Evolutionary conservation across 2,888 invertebrate genomes (phyloP).

Genomic region (Xanthorhoe spadicearia): DNA sequence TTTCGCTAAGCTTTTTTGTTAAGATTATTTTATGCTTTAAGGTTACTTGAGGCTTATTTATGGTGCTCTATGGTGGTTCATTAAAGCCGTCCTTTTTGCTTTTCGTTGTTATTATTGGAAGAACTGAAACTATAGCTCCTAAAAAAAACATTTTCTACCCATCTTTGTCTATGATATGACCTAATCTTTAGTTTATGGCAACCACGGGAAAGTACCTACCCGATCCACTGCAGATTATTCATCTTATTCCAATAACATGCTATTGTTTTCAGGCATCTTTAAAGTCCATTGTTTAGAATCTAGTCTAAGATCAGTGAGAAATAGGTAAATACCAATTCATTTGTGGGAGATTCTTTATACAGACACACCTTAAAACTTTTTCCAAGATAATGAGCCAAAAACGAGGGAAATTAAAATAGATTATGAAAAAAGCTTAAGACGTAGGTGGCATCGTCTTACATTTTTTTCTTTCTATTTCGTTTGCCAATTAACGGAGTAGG

Average conservation of each 20-base stretch:
- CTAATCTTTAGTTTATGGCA: neutral
- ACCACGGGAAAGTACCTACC: neutral
- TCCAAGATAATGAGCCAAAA: conserved; percentile 15
- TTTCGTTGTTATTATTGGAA: too few relatives aligned
- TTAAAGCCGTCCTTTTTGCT: too few relatives aligned
- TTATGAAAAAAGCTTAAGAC: conserved; percentile 2
- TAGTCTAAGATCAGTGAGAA: conserved; percentile 11
- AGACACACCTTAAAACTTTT: conserved; percentile 12
- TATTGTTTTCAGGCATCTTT: conserved; percentile 3
- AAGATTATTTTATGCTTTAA: too few relatives aligned
- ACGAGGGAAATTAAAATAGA: conserved; percentile 8
- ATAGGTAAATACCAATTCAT: neutral
- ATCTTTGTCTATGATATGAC: neutral
- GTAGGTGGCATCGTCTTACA: neutral
- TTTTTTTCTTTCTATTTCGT: neutral
- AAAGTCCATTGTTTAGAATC: conserved; percentile 5
- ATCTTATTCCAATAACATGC: conserved; percentile 6
- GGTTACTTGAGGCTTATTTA: too few relatives aligned
- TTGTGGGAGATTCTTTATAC: neutral
- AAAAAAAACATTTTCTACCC: too few relatives aligned
- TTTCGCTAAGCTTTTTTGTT: too few relatives aligned
- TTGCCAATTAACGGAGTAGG: neutral
- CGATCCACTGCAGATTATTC: neutral
- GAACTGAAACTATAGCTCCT: too few relatives aligned
- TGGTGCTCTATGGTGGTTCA: too few relatives aligned